Evolutionary conservation across 2,113 vertebrate genomes (phyloP), one percentile per base, ranked within the genome.

Genomic region (Alligator mississippiensis): DNA sequence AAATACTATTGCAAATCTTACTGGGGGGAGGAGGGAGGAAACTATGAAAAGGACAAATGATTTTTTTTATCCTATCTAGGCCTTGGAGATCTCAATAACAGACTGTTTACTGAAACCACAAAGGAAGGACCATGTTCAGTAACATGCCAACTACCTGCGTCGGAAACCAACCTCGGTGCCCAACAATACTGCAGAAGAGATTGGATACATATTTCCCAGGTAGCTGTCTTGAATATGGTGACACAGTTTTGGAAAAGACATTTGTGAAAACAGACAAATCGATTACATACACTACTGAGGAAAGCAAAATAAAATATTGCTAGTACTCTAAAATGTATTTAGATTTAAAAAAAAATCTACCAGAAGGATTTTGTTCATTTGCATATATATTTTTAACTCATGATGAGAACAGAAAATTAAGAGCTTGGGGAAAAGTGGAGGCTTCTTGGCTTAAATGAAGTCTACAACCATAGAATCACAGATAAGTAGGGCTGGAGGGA

Each of bases 121-220:
- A 34, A 5, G 66, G 34, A 70, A 30, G 30, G 30, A 34, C 17
- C 16, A 70, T 54, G 30, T 13, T 34, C 28, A 12, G 28, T 60
- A 74, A 34, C 22, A 17, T 2, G 10, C 4, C 2, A 1, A 58
- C 10, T 13, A 9, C 14, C 12, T 10, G 1, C 54, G 25, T 5
- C 6, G n/a, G 25, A 72, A 3, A 34, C 34, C 18, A 1, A 27
- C 17, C 34, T 17, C 2, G n/a, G 75, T 1, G 11, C 47, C 85
- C 16, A 0, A 2, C 12, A 57, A 2, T 4, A 47, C 28, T 0
- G 2, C 10, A 19, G 34, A 28, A 1, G 28, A 25, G 34, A 66
- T 70, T 2, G 2, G 2, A 81, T 0, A 1, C 58, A 38, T 68
- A 58, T 58, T 27, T 19, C 17, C 58, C 74, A 89, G 57, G 28